phyloP scores from a whole-genome alignment of 2,113 vertebrate genomes.

The Microtus richardsoni region DNA sequence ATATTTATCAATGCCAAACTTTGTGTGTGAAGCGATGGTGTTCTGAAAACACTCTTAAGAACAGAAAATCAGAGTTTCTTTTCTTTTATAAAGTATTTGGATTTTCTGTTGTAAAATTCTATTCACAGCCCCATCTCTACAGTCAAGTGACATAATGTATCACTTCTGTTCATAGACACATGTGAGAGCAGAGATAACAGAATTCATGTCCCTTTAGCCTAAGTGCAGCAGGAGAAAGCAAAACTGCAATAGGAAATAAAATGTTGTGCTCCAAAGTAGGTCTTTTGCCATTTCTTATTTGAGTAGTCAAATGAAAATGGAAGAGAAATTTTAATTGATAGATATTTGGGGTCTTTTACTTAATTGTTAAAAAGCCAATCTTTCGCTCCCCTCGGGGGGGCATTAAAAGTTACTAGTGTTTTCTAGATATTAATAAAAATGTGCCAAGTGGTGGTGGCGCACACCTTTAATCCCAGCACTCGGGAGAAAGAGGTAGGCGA shows the following conservation, averaged over 20 bases:
- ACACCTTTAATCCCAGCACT: no score
- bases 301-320: not conserved
- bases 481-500: no score
- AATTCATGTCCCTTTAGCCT: not conserved
- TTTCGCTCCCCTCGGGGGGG: rapidly evolving
- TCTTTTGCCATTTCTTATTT: not conserved
- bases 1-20: not conserved
- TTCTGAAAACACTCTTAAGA: not conserved
- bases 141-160: not conserved
- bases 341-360: not conserved
- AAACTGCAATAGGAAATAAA: not conserved
- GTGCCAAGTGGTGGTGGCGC: no score
- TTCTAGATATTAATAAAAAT: not conserved
- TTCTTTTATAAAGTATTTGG: not conserved
- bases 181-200: not conserved
- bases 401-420: not conserved
- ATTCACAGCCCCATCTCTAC: not conserved
- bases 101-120: constrained; percentile 21
- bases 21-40: not conserved
- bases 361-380: not conserved
- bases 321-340: not conserved
- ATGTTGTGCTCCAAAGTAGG: not conserved
- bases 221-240: not conserved
- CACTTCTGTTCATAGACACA: not conserved
- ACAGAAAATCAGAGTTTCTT: not conserved